Percentiles rank a stretch among this genome's conserved stretches.
Evolutionary conservation across 2,113 vertebrate genomes (phyloP).

Genomic region (Petaurus breviceps): DNA sequence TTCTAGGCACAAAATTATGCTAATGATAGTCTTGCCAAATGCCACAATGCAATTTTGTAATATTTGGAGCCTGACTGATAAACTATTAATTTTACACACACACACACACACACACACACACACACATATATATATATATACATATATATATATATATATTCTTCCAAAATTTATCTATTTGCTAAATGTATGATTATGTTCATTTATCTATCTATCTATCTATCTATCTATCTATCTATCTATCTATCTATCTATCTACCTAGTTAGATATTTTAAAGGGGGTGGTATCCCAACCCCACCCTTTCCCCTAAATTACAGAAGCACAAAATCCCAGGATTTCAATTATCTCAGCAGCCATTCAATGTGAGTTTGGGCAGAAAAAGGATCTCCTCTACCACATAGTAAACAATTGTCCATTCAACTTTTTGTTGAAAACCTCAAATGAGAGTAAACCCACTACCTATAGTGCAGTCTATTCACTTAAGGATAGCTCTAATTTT

Average conservation of each 20-base stretch:
- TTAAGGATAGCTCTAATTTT: neutral
- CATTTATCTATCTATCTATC: neutral
- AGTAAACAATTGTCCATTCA: neutral
- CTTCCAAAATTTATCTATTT: neutral
- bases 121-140: too few relatives aligned
- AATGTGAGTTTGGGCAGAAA: neutral
- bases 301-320: neutral
- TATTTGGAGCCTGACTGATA: neutral
- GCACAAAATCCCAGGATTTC: neutral
- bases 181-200: neutral
- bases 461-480: neutral
- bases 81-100: neutral
- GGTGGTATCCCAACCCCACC: neutral
- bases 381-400: neutral
- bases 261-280: neutral
- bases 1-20: conserved; percentile 43
- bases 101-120: too few relatives aligned
- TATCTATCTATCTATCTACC: neutral
- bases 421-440: neutral
- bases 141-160: neutral
- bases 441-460: neutral
- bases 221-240: too few relatives aligned
- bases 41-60: neutral
- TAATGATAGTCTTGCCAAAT: conserved; percentile 43
- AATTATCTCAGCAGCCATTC: neutral